Evolutionary conservation across 2,113 vertebrate species (phyloP), one percentile per base, ranked within the genome.

Genomic region (Syrmaticus mikado): DNA sequence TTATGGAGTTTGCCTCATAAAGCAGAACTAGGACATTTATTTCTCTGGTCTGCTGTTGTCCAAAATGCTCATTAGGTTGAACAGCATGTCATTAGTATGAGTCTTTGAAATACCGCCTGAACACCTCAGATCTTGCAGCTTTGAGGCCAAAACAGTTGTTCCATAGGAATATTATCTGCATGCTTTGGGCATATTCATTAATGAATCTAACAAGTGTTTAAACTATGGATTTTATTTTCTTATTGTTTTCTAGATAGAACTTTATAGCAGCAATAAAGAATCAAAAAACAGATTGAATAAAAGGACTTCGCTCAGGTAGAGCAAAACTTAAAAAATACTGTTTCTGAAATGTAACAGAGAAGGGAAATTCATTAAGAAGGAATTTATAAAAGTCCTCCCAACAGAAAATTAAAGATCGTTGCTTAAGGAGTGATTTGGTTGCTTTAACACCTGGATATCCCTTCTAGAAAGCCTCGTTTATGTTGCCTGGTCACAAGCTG

Each of bases 281-380:
- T 45, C 1, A 40, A 80, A 92, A 80, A 65, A 21, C 8, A 58
- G 32, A 21, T 25, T 30, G 22, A 8, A 38, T 48, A 66, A 24
- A 46, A 85, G 62, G 10, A 4, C 53, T 77, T 91, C 27, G 4
- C 38, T 55, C 12, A 17, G 38, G 53, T 60, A 28, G n/a, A 76
- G 28, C 25, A 91, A 82, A 92, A 85, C 21, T 40, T 87, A 22
- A 7, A 45, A 91, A 89, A 81, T 72, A 11, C 13, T 72, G 8
- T 2, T 91, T 91, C 64, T 36, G 34, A 85, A 87, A 25, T 25
- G 14, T 17, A 46, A 22, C 13, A 45, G 36, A 62, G 76, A 85
- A 82, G 10, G 7, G 18, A 58, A 85, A 57, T 5, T 24, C 18
- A 61, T 89, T 45, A 81, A 62, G 70, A 73, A 76, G 18, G 62